Conservation (phyloP, 2,888 invertebrate genomes). For the Prosapia bicincta region DNA sequence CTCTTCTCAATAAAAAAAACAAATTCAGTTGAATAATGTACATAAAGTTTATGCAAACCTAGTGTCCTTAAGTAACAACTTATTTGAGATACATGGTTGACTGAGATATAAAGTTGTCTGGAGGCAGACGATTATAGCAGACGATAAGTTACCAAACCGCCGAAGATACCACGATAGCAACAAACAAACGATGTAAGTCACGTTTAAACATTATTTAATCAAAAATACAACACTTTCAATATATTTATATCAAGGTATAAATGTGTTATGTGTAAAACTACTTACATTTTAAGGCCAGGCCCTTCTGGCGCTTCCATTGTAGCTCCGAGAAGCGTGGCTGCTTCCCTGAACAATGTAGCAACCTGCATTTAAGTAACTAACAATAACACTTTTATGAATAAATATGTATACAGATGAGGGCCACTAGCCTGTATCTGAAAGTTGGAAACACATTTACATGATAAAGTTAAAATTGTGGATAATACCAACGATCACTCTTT, state of each 20-base stretch:
- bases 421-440: background rate
- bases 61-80: too few relatives aligned
- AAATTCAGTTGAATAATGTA: too few relatives aligned
- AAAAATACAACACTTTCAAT: background rate
- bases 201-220: too few relatives aligned
- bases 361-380: slow-evolving; percentile 54
- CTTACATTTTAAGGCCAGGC: slow-evolving; percentile 43
- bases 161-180: background rate
- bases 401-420: background rate
- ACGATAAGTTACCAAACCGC: background rate
- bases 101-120: too few relatives aligned
- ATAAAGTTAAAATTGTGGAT: slow-evolving; percentile 28
- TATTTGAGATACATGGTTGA: too few relatives aligned
- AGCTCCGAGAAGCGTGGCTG: slow-evolving; percentile 62
- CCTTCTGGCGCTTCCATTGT: slow-evolving; percentile 50
- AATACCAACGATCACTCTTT: slow-evolving; percentile 36
- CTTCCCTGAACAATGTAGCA: slow-evolving; percentile 64
- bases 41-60: too few relatives aligned
- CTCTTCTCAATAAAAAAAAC: too few relatives aligned
- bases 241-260: slow-evolving; percentile 10
- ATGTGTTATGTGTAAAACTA: slow-evolving; percentile 28
- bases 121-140: too few relatives aligned
- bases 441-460: slow-evolving; percentile 18
- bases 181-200: background rate
- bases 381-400: slow-evolving; percentile 28